Percentiles rank a stretch among this genome's conserved stretches.
Evolutionary conservation across 2,888 invertebrate genomes (phyloP).

Genomic region (Noctuana brunneofusca): DNA sequence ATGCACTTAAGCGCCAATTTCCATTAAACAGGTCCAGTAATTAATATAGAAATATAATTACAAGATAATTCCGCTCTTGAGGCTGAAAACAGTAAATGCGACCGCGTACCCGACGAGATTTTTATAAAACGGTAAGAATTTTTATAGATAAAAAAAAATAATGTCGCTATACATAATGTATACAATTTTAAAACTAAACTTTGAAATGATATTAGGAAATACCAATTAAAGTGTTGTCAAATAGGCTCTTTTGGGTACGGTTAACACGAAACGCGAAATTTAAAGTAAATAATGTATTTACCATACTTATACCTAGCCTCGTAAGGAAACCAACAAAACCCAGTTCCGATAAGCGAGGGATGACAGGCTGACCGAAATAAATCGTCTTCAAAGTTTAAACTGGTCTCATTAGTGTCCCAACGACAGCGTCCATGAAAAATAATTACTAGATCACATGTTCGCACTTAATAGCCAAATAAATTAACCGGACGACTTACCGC

Average conservation of each 20-base stretch:
- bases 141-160: constrained; percentile 14
- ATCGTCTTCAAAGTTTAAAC: constrained; percentile 73
- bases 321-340: constrained; percentile 74
- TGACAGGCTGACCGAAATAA: constrained; percentile 67
- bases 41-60: constrained; percentile 79
- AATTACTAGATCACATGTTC: constrained; percentile 80
- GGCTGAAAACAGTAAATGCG: constrained; percentile 73
- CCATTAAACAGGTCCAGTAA: constrained; percentile 64
- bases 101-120: constrained; percentile 61
- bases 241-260: constrained; percentile 37
- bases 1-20: constrained; percentile 71
- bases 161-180: constrained; percentile 22
- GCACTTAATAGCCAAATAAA: constrained; percentile 80
- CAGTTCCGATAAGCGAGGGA: constrained; percentile 64
- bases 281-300: constrained; percentile 68
- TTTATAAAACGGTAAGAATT: constrained; percentile 59
- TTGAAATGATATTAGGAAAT: constrained; percentile 77
- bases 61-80: constrained; percentile 78
- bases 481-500: constrained; percentile 68
- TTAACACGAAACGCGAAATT: constrained; percentile 44
- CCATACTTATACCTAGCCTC: constrained; percentile 65
- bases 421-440: constrained; percentile 72
- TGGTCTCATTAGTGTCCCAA: constrained; percentile 78
- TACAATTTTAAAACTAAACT: constrained; percentile 50
- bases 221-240: constrained; percentile 69